Percentiles rank a stretch among this genome's conserved stretches.
These are phyloP conservation scores for Cepaea hortensis DNA, from an alignment of 2,888 invertebrate species.

Conservation along the genomic window DNA sequence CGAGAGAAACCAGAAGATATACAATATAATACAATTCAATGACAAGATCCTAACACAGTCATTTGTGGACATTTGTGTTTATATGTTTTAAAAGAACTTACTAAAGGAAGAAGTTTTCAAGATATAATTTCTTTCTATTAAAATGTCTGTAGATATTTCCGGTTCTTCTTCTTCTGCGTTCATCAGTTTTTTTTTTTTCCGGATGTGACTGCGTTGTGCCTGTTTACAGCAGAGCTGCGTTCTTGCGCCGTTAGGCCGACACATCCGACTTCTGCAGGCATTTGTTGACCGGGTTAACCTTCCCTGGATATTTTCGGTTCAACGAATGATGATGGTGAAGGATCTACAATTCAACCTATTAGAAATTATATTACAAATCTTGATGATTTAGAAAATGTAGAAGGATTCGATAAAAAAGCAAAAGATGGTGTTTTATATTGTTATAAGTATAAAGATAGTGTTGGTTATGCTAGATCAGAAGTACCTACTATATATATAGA, in stretches of 20 bases:
- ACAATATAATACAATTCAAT: neutral
- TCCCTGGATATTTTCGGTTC: too few relatives aligned
- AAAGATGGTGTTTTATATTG: neutral
- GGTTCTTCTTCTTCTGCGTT: neutral
- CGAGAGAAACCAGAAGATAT: neutral
- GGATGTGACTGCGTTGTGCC: too few relatives aligned
- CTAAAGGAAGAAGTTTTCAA: too few relatives aligned
- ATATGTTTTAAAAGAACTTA: neutral
- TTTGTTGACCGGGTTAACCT: too few relatives aligned
- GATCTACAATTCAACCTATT: neutral
- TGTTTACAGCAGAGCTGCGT: too few relatives aligned
- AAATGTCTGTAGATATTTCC: slow-evolving; percentile 1
- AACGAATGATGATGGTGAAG: neutral
- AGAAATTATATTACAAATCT: neutral
- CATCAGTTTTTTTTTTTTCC: too few relatives aligned
- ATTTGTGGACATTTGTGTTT: slow-evolving; percentile 14
- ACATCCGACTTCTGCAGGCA: too few relatives aligned
- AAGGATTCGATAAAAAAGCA: neutral
- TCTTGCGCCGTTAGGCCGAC: too few relatives aligned
- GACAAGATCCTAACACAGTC: neutral
- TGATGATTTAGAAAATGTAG: slow-evolving; percentile 23
- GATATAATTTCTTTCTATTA: neutral
- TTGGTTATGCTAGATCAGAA: neutral
- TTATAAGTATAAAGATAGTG: neutral
- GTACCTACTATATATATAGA: neutral